Percentiles rank a stretch among this genome's conserved stretches.
Evolutionary conservation across 2,113 vertebrate genomes (phyloP).

Genomic region (Eulacestoma nigropectus): DNA sequence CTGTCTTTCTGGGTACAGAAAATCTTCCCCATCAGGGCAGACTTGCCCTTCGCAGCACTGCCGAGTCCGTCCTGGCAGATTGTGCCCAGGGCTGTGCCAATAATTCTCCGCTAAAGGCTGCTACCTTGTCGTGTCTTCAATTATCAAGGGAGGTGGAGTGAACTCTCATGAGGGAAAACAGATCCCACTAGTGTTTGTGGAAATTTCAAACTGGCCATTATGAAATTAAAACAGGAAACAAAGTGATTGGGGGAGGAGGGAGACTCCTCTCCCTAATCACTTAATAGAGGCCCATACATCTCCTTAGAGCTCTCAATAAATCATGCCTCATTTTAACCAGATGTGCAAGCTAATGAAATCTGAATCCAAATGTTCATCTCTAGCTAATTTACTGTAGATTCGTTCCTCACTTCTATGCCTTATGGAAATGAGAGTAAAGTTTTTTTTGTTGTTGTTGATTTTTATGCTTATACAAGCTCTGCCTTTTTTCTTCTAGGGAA

Average conservation of each 20-base stretch:
- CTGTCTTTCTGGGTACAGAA: background rate
- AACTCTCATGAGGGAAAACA: background rate
- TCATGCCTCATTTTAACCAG: background rate
- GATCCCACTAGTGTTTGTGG: background rate
- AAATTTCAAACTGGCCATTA: conserved; percentile 9
- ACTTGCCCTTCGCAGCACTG: background rate
- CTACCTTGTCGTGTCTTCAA: background rate
- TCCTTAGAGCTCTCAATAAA: background rate
- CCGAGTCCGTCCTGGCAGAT: background rate
- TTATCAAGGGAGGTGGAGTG: background rate
- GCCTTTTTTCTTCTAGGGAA: background rate
- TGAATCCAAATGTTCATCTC: background rate
- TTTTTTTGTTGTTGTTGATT: background rate
- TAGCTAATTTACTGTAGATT: background rate
- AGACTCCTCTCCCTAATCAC: background rate
- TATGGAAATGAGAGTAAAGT: background rate
- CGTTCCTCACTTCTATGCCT: background rate
- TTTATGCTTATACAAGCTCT: background rate
- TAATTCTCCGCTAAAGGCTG: background rate
- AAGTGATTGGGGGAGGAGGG: background rate
- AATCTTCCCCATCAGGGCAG: background rate
- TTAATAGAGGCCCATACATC: background rate
- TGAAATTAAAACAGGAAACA: background rate
- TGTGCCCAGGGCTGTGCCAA: background rate
- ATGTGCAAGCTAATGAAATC: background rate